Conservation (phyloP, 2,888 invertebrate genomes). For the Flabesymbios commensalis region DNA sequence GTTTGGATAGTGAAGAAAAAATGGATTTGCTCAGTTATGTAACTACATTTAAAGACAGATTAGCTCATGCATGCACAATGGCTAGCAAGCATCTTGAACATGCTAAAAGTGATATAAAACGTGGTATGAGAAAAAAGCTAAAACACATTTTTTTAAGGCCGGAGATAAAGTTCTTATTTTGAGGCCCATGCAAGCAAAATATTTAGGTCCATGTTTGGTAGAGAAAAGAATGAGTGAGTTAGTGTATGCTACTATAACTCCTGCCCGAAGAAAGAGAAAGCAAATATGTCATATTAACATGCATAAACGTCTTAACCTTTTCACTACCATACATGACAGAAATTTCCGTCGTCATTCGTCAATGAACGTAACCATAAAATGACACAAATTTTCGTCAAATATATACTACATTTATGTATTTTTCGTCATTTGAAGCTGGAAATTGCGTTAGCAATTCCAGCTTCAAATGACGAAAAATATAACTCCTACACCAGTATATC, state of each 20-base stretch:
- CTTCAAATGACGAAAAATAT: too few relatives aligned
- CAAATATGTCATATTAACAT: constrained; percentile 8
- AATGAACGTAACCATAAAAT: too few relatives aligned
- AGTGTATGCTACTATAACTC: not conserved
- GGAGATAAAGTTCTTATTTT: constrained; percentile 7
- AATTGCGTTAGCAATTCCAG: too few relatives aligned
- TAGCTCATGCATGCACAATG: not conserved
- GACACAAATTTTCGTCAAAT: too few relatives aligned
- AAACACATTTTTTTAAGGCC: not conserved
- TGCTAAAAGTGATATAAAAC: not conserved
- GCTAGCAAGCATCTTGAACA: not conserved
- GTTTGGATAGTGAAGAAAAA: not conserved
- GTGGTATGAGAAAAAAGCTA: not conserved
- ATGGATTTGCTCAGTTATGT: not conserved
- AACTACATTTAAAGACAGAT: not conserved
- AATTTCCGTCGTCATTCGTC: too few relatives aligned
- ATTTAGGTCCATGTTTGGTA: constrained; percentile 1
- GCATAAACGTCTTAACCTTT: too few relatives aligned
- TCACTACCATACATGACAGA: too few relatives aligned
- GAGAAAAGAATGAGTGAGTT: not conserved
- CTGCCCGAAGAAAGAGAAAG: not conserved
- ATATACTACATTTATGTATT: too few relatives aligned
- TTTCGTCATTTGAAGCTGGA: too few relatives aligned
- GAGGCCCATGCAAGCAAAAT: not conserved
- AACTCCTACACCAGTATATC: too few relatives aligned